Evolutionary conservation across 2,797 vertebrate species (phyloP).

Genomic region (Odontamblyopus rebecca): DNA sequence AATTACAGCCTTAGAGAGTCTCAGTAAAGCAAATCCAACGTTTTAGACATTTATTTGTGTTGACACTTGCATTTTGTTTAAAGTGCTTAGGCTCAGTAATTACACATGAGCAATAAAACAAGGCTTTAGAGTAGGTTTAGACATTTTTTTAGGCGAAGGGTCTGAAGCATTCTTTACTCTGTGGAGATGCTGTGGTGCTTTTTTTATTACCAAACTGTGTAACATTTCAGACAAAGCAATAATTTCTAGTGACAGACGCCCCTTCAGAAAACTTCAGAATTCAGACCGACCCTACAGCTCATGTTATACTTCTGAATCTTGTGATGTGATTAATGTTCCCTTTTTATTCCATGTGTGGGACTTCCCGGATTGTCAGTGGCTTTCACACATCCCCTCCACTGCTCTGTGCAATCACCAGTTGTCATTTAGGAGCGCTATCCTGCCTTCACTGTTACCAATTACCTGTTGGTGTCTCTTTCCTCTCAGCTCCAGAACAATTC

Average conservation of each 20-base stretch:
- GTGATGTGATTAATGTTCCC: neutral
- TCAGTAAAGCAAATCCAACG: too few species aligned
- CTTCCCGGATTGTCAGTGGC: constrained; percentile 39
- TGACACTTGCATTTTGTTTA: neutral
- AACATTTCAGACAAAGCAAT: neutral
- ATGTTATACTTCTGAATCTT: neutral
- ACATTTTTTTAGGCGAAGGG: neutral
- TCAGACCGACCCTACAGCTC: neutral
- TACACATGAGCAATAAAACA: neutral
- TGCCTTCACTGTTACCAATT: constrained; percentile 45
- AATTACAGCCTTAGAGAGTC: too few species aligned
- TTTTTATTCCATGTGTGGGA: constrained; percentile 32
- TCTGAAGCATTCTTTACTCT: neutral
- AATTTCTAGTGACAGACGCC: neutral
- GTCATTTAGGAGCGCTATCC: constrained; percentile 49
- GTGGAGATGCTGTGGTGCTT: neutral
- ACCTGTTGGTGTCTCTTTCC: constrained; percentile 30
- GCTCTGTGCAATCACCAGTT: constrained; percentile 40
- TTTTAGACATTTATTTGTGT: too few species aligned
- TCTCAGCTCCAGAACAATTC: constrained; percentile 17
- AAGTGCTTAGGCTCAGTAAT: neutral
- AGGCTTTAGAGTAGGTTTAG: neutral
- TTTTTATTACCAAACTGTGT: too few species aligned
- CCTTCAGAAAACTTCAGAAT: neutral
- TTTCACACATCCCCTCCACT: constrained; percentile 46